Percentiles rank a stretch among this genome's conserved stretches.
phyloP scores from a whole-genome alignment of 2,888 invertebrate genomes.

The Acanthosepion lycidas region DNA sequence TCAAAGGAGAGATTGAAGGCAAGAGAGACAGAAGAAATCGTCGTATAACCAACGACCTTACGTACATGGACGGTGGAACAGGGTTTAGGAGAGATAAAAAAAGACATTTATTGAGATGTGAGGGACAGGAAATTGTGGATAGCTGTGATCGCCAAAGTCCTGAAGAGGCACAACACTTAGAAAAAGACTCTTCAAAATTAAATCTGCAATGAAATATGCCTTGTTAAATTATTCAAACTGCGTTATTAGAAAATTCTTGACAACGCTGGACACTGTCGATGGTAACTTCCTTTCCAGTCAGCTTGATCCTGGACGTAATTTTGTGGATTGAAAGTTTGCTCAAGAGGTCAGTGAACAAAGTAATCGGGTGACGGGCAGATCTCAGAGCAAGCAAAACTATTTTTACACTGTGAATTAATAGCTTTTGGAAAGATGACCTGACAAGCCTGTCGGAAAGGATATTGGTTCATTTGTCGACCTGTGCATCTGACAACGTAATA shows the following conservation, averaged over 20 bases:
- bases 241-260: not conserved
- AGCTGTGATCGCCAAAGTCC: too few relatives aligned
- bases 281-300: not conserved
- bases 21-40: too few relatives aligned
- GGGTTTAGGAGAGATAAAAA: too few relatives aligned
- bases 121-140: too few relatives aligned
- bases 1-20: too few relatives aligned
- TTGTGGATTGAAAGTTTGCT: not conserved
- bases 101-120: too few relatives aligned
- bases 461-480: slow-evolving; percentile 7
- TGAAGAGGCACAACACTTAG: too few relatives aligned
- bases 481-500: not conserved
- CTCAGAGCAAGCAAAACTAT: slow-evolving; percentile 4
- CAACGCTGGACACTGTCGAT: not conserved
- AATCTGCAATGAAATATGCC: not conserved
- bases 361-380: not conserved
- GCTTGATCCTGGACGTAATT: slow-evolving; percentile 33
- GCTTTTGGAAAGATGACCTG: slow-evolving; percentile 5
- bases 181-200: too few relatives aligned
- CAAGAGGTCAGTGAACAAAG: not conserved
- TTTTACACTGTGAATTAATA: slow-evolving; percentile 11
- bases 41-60: too few relatives aligned
- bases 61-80: too few relatives aligned
- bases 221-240: not conserved
- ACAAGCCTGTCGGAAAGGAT: slow-evolving; percentile 33